These are phyloP conservation scores for Poliocrania exsul DNA, from an alignment of 2,797 vertebrate genomes.

Conservation along the genomic window DNA sequence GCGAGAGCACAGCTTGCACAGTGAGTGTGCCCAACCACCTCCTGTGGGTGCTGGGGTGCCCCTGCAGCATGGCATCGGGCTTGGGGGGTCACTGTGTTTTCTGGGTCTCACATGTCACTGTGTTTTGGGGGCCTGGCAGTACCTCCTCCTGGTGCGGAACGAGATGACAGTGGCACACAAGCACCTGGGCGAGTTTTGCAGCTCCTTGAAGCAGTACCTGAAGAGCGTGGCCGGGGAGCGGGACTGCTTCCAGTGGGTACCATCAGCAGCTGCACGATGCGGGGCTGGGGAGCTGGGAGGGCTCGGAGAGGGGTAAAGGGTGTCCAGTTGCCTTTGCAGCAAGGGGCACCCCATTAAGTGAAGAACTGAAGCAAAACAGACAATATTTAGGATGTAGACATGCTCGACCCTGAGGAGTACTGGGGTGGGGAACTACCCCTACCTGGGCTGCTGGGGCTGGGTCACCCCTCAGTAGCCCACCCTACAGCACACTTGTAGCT, in stretches of 20 bases:
- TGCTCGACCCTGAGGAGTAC: background rate
- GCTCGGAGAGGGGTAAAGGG: fast-evolving
- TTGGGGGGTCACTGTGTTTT: fast-evolving
- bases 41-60: background rate
- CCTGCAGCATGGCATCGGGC: background rate
- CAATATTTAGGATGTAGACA: background rate
- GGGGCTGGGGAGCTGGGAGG: background rate
- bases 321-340: background rate
- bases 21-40: conserved; percentile 76
- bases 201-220: conserved; percentile 93
- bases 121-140: conserved; percentile 72
- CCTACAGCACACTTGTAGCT: background rate
- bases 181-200: conserved; percentile 90
- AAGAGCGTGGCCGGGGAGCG: conserved; percentile 87
- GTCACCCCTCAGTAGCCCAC: background rate
- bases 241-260: conserved; percentile 94
- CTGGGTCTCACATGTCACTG: fast-evolving
- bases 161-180: conserved; percentile 94
- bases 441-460: background rate
- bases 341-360: background rate
- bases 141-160: conserved; percentile 90
- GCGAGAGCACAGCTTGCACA: conserved; percentile 86
- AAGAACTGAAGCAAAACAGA: background rate
- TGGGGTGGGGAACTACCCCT: fast-evolving
- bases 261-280: fast-evolving